Evolutionary conservation across 92 coral and sea anemone genomes (phyloP).

Genomic region (Epizoanthus fatuus): DNA sequence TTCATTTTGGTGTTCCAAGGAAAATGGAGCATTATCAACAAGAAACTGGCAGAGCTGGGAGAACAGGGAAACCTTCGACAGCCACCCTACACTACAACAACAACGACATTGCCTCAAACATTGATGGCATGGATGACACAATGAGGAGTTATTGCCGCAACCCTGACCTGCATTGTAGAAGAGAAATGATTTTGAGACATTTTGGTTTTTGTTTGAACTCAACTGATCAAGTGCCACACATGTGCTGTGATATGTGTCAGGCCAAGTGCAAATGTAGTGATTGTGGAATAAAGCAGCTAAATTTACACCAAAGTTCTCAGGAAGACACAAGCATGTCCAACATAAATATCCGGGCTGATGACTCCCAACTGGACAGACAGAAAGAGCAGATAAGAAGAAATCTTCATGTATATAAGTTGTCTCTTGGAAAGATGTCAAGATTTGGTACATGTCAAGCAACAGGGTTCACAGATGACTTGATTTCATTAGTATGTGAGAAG

Average conservation of each 20-base stretch:
- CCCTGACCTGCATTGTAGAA: slow-evolving; percentile 9
- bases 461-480: slow-evolving; percentile 20
- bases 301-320: background rate
- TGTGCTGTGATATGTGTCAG: slow-evolving; percentile 43
- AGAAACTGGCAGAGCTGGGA: slow-evolving; percentile 49
- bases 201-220: slow-evolving; percentile 27
- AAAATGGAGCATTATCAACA: slow-evolving; percentile 33
- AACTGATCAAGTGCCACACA: slow-evolving; percentile 10
- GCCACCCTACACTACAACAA: slow-evolving; percentile 35
- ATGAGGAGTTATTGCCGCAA: slow-evolving; percentile 29
- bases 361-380: slow-evolving; percentile 7
- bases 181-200: slow-evolving; percentile 28
- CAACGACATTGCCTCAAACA: slow-evolving; percentile 39
- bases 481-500: slow-evolving; percentile 34
- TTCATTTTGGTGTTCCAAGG: slow-evolving; percentile 40
- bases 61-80: slow-evolving; percentile 34
- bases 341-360: background rate
- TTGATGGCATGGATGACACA: slow-evolving; percentile 31
- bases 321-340: background rate
- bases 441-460: background rate
- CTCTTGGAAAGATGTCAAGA: slow-evolving; percentile 37
- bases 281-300: slow-evolving; percentile 17
- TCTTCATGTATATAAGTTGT: background rate
- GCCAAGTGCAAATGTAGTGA: slow-evolving; percentile 29
- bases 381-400: slow-evolving; percentile 7